These are phyloP conservation scores for Pseudocheirus occidentalis DNA, from an alignment of 2,797 vertebrate genomes.

Conservation along the genomic window DNA sequence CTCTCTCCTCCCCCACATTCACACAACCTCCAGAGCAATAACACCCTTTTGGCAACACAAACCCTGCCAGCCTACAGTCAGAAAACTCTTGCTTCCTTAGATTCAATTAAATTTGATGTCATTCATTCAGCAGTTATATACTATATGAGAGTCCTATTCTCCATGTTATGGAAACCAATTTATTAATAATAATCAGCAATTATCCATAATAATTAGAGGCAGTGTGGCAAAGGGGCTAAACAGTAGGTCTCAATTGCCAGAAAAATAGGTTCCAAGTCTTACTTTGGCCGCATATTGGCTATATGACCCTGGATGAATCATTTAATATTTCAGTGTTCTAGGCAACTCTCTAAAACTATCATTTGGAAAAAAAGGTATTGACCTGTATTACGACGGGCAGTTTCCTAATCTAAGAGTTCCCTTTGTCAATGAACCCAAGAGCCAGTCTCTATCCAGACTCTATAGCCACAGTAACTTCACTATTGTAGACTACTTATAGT, in stretches of 20 bases:
- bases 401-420: neutral
- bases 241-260: neutral
- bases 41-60: neutral
- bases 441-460: neutral
- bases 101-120: neutral
- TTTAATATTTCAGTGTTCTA: neutral
- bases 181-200: neutral
- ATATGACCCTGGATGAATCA: neutral
- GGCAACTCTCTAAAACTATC: neutral
- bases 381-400: neutral
- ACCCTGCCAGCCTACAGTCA: neutral
- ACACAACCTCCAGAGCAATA: constrained; percentile 14
- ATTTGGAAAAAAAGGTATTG: neutral
- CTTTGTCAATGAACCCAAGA: neutral
- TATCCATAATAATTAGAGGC: neutral
- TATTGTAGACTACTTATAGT: neutral
- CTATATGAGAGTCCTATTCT: neutral
- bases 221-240: neutral
- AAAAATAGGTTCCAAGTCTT: neutral
- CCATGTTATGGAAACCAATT: neutral
- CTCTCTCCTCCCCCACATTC: constrained; percentile 54
- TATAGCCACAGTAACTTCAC: neutral
- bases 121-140: neutral
- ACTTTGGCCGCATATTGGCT: neutral
- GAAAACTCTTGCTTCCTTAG: neutral